These are phyloP conservation scores for Brachyistius frenatus DNA, from an alignment of 2,113 vertebrate species.

Conservation along the genomic window DNA sequence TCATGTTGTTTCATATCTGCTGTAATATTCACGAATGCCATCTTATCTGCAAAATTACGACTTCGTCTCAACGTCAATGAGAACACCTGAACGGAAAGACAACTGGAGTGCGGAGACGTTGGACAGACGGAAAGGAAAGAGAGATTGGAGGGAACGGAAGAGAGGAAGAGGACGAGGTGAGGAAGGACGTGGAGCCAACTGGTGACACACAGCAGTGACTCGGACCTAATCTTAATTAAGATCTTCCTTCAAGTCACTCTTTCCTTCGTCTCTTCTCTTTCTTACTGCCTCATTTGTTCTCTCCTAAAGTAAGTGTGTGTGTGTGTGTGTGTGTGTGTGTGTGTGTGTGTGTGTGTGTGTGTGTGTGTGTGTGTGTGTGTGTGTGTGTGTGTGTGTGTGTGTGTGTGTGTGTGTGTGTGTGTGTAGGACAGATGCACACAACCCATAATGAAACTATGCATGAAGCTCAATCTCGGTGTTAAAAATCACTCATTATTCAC, in stretches of 20 bases:
- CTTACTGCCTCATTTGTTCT: not conserved
- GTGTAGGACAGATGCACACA: not conserved
- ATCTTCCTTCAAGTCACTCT: conserved; percentile 50
- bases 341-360: not conserved
- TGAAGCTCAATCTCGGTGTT: not conserved
- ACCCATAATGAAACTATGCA: not conserved
- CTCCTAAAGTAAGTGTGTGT: not conserved
- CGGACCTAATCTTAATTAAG: conserved; percentile 59
- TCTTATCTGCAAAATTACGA: too few species aligned
- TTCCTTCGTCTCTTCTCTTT: not conserved
- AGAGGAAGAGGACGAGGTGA: not conserved
- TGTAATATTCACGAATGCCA: too few species aligned
- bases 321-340: not conserved
- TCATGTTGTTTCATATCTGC: too few species aligned
- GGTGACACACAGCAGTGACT: conserved; percentile 41
- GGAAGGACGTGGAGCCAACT: conserved; percentile 9
- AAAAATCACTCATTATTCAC: not conserved
- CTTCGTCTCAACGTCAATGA: not conserved
- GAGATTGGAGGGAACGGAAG: not conserved
- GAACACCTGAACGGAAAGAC: not conserved
- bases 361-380: not conserved
- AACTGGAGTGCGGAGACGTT: not conserved
- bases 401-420: not conserved
- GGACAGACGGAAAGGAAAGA: not conserved
- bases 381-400: not conserved